Base-by-base conservation (phyloP, 2,797 vertebrate genomes). In the Lagocephalus sceleratus region DNA sequence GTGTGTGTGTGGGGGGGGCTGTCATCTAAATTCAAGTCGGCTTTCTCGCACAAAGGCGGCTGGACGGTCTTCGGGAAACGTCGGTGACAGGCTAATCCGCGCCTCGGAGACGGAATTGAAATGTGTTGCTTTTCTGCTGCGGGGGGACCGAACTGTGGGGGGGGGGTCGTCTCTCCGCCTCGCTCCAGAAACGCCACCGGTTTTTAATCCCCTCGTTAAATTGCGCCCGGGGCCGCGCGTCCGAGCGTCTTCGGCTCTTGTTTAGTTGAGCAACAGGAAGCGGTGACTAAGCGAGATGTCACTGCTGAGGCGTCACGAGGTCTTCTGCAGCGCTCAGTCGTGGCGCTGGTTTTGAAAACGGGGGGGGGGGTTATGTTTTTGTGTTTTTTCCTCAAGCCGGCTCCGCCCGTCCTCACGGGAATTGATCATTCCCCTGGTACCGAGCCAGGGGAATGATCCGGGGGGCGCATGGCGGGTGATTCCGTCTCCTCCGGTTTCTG, bases 21-120 rank as follows among this genome's bases (percentile, higher is more conserved):
- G 75, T 77, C 76, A 70, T 78, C 66, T 80, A 29, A 76, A 69
- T 79, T 79, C 74, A 70, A 78, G 74, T 51, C 19, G 61, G 68
- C 74, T 76, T 78, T 68, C 60, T 60, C 53, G 50, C 41, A 43
- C 45, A 16, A 26, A 22, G 48, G 51, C 45, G 17, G 19, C 5
- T 26, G 38, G 44, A 35, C 45, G 6, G 43, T 29, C 26, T 51
- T 19, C 38, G 35, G 39, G 51, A 56, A n/a, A 40, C 9, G 10
- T 25, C 8, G 35, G 51, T 32, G 49, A 43, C 56, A 40, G 32
- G 20, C 57, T 68, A 48, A 67, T 68, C 47, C 22, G 42, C 43
- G 39, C 17, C 39, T 17, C 15, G 26, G 26, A 9, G 10, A 29
- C 2, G 2, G 5, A 29, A 29, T 11, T 3, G 29, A 12, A 58